Percentiles rank a stretch among this genome's conserved stretches.
Conservation (phyloP, 2,888 invertebrate genomes). For the Protophormia terraenovae region DNA sequence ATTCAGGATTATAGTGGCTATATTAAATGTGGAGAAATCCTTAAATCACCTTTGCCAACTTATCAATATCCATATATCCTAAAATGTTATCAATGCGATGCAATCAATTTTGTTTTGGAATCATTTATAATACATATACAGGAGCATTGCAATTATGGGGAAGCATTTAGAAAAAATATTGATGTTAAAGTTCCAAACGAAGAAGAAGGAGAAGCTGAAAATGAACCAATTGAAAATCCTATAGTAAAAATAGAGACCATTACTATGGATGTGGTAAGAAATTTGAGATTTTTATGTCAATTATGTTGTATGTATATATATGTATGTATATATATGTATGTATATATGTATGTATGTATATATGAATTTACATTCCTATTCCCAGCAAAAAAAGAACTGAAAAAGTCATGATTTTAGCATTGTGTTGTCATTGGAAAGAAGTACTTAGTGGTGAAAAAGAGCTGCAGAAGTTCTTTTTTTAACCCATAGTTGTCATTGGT, state of each 20-base stretch:
- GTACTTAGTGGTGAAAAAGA: too few species aligned
- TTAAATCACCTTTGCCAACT: conserved; percentile 53
- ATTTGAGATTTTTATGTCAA: not conserved
- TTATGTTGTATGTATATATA: not conserved
- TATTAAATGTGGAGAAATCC: conserved; percentile 61
- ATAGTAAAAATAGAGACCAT: conserved; percentile 32
- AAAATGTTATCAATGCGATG: conserved; percentile 51
- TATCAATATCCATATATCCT: conserved; percentile 48
- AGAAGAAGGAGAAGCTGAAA: not conserved
- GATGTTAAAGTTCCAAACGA: not conserved
- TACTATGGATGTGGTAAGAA: conserved; percentile 47
- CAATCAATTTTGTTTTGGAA: conserved; percentile 45
- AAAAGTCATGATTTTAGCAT: too few species aligned
- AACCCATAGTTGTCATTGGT: too few species aligned
- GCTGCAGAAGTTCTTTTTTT: too few species aligned
- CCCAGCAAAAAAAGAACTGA: too few species aligned
- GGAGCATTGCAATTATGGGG: conserved; percentile 5
- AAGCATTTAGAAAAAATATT: not conserved
- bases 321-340: not conserved
- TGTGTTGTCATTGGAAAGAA: too few species aligned
- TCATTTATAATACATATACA: conserved; percentile 52
- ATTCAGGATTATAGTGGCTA: conserved; percentile 35
- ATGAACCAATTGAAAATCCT: conserved; percentile 14
- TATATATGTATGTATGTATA: too few species aligned
- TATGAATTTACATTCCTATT: too few species aligned